phyloP scores from a whole-genome alignment of 2,113 vertebrate genomes.

The Regulus satrapa region DNA sequence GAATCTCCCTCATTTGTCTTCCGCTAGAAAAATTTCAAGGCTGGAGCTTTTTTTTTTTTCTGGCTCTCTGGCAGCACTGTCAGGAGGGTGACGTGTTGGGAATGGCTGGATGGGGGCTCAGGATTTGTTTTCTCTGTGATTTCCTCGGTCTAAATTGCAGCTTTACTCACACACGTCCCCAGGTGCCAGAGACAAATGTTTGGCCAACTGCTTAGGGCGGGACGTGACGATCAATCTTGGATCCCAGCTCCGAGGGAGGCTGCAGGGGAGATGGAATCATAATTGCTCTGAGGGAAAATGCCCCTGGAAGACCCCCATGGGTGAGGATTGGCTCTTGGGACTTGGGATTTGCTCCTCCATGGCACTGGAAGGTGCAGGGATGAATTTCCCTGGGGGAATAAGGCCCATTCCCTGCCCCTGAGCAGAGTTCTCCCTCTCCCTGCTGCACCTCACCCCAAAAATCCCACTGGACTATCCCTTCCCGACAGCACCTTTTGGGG shows the following conservation, averaged over 20 bases:
- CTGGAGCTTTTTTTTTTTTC: background rate
- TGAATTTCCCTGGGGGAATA: accelerated
- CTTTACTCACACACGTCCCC: background rate
- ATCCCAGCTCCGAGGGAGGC: background rate
- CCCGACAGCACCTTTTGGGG: accelerated
- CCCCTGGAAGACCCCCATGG: accelerated
- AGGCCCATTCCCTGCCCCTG: background rate
- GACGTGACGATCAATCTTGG: background rate
- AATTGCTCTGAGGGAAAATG: accelerated
- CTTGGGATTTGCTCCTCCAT: accelerated
- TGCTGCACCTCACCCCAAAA: background rate
- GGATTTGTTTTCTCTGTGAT: background rate
- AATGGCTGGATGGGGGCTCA: background rate
- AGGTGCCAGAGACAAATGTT: background rate
- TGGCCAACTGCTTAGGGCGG: background rate
- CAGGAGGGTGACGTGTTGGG: background rate
- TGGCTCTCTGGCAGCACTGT: background rate
- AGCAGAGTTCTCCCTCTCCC: background rate
- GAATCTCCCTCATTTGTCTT: slow-evolving; percentile 62
- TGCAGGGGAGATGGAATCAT: background rate
- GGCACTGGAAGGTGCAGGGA: too few relatives aligned
- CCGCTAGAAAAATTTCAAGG: background rate
- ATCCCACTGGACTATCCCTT: background rate
- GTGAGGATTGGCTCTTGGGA: background rate
- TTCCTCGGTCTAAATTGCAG: background rate